A percentile compares a stretch with the other conserved stretches of the same genome.
Evolutionary conservation across 2,888 invertebrate genomes (phyloP).

Genomic region (Ectobius pallidus): DNA sequence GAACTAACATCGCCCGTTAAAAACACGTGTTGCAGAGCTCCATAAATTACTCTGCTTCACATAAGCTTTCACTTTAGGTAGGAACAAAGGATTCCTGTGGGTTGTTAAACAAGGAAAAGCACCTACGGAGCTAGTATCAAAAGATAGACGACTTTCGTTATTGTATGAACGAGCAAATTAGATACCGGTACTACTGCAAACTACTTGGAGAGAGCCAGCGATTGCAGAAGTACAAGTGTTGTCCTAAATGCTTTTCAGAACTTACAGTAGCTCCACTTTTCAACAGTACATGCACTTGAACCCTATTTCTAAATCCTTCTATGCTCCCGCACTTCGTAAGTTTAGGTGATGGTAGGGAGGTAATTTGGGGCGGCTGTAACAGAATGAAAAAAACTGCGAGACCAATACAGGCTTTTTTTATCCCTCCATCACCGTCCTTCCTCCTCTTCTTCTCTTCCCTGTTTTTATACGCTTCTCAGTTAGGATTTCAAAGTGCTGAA

Average conservation of each 20-base stretch:
- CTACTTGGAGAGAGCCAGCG: too few relatives aligned
- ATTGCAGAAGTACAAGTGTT: too few relatives aligned
- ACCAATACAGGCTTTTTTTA: not conserved
- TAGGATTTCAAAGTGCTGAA: constrained; percentile 2
- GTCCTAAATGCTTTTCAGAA: too few relatives aligned
- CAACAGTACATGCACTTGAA: not conserved
- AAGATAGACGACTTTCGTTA: not conserved
- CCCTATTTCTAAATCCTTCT: not conserved
- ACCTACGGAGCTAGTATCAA: not conserved
- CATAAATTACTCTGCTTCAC: too few relatives aligned
- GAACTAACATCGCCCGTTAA: too few relatives aligned
- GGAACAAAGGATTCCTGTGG: not conserved
- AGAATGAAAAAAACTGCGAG: not conserved
- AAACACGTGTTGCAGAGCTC: too few relatives aligned
- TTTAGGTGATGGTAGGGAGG: not conserved
- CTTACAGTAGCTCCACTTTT: not conserved
- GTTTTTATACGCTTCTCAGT: not conserved
- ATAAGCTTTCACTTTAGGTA: not conserved
- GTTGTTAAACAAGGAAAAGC: not conserved
- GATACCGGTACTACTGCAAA: too few relatives aligned
- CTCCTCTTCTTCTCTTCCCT: not conserved
- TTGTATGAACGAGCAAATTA: too few relatives aligned
- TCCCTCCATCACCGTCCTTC: not conserved
- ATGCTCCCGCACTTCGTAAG: not conserved
- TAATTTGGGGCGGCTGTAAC: not conserved